These are phyloP conservation scores for Charaxes varanes DNA, from an alignment of 1,140 invertebrate genomes.

Conservation along the genomic window DNA sequence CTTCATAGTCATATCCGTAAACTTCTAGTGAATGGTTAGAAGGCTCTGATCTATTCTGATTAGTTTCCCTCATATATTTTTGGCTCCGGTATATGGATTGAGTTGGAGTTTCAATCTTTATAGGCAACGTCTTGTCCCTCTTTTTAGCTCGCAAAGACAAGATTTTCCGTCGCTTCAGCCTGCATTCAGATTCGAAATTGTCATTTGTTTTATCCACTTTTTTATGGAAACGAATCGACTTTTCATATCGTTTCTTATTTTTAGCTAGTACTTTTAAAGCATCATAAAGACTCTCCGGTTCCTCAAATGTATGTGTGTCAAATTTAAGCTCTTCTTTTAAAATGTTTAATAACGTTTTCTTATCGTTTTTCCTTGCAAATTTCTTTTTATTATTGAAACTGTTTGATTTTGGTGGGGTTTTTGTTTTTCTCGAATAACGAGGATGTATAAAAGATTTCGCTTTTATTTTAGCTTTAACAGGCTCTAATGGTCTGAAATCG, in stretches of 20 bases:
- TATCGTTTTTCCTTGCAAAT: conserved; percentile 22
- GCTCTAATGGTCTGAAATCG: neutral
- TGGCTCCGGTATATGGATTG: neutral
- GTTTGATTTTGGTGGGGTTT: conserved; percentile 8
- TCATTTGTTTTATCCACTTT: neutral
- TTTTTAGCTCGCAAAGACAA: conserved; percentile 12
- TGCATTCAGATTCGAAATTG: conserved; percentile 9
- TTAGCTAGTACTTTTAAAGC: conserved; percentile 35
- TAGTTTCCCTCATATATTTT: neutral
- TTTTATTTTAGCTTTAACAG: conserved; percentile 11
- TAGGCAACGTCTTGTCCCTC: conserved; percentile 6
- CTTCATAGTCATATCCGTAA: conserved; percentile 28
- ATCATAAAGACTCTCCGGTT: conserved; percentile 38
- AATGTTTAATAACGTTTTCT: conserved; percentile 28
- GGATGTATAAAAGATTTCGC: conserved; percentile 20
- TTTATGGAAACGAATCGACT: conserved; percentile 5
- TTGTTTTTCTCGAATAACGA: conserved; percentile 8
- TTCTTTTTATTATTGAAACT: conserved; percentile 12
- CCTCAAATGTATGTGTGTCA: conserved; percentile 17
- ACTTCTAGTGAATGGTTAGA: conserved; percentile 35
- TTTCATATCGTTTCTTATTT: conserved; percentile 28
- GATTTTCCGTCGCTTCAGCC: conserved; percentile 13
- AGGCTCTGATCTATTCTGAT: neutral
- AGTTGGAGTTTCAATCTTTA: neutral
- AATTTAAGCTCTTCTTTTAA: conserved; percentile 37